These are phyloP conservation scores for Andricus grossulariae DNA, from an alignment of 1,140 invertebrate genomes.

Conservation along the genomic window DNA sequence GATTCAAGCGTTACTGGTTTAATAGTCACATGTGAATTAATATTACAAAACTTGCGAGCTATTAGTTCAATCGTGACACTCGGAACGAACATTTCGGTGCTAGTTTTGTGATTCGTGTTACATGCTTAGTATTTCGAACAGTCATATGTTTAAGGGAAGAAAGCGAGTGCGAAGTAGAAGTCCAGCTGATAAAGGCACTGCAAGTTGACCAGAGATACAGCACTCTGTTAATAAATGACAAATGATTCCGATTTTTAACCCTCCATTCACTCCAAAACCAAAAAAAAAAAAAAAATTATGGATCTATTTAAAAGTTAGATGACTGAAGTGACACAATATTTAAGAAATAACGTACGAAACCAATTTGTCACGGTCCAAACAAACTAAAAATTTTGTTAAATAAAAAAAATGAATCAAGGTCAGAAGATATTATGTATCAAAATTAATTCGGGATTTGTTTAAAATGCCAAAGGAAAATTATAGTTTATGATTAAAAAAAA, in stretches of 20 bases:
- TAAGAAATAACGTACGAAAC: too few species aligned
- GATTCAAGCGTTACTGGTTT: conserved; percentile 41
- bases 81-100: conserved; percentile 12
- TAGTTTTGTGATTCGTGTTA: neutral
- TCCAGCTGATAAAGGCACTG: neutral
- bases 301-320: neutral
- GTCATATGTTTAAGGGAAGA: neutral
- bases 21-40: conserved; percentile 42
- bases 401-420: too few species aligned
- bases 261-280: neutral
- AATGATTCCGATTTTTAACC: neutral
- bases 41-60: conserved; percentile 9
- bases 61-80: conserved; percentile 5
- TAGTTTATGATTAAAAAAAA: neutral
- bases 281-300: neutral
- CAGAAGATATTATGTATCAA: neutral
- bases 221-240: neutral
- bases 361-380: too few species aligned
- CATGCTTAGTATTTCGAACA: conserved; percentile 17
- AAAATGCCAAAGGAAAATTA: neutral
- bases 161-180: conserved; percentile 13
- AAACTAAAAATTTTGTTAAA: too few species aligned
- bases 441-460: neutral
- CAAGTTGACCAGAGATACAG: neutral
- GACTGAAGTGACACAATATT: neutral